These are phyloP conservation scores for Epinephelus lanceolatus DNA, from an alignment of 2,113 vertebrate genomes.

Conservation along the genomic window DNA sequence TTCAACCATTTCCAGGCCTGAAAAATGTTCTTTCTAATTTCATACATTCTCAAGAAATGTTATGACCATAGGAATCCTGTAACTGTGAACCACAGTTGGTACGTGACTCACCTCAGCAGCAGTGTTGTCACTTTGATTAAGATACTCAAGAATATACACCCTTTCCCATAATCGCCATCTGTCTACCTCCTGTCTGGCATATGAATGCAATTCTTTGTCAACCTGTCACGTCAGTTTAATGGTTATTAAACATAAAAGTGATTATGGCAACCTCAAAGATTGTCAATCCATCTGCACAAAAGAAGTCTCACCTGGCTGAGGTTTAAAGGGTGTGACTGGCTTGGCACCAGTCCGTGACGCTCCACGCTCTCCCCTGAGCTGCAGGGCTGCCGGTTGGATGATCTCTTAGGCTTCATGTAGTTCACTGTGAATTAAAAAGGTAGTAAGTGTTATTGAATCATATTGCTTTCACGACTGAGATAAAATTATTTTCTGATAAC, in stretches of 20 bases:
- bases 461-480: not conserved
- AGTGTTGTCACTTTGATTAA: not conserved
- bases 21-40: no score
- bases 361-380: slow-evolving; percentile 89
- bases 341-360: slow-evolving; percentile 88
- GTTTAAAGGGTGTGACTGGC: slow-evolving; percentile 97
- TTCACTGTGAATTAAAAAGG: slow-evolving; percentile 58
- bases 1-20: no score
- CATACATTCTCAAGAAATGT: no score
- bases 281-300: not conserved
- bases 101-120: no score
- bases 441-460: not conserved
- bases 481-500: not conserved
- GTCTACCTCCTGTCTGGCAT: no score
- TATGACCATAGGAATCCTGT: no score
- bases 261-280: fast-evolving
- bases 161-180: not conserved
- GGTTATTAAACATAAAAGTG: not conserved
- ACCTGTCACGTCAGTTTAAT: not conserved
- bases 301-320: slow-evolving; percentile 94
- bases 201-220: not conserved
- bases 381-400: slow-evolving; percentile 88
- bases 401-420: slow-evolving; percentile 88
- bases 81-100: no score
- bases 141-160: no score